Conservation (phyloP, 2,888 invertebrate genomes). For the Epicampocera succincta region DNA sequence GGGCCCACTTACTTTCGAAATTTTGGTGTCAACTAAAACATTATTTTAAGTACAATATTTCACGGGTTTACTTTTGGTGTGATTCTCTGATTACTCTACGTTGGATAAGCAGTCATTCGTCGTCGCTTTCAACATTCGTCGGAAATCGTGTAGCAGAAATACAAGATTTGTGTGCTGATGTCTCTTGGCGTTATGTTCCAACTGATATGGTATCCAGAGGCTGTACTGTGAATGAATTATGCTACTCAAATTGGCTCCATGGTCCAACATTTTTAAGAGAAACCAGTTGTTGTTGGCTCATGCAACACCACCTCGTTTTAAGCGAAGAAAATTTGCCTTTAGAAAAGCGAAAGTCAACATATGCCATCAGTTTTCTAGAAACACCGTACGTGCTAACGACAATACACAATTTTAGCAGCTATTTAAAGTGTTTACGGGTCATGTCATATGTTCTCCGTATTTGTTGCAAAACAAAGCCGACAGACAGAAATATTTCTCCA, state of each 20-base stretch:
- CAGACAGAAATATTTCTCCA: not conserved
- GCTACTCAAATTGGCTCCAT: slow-evolving; percentile 7
- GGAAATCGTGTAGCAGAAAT: slow-evolving; percentile 65
- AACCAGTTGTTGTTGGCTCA: not conserved
- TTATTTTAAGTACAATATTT: slow-evolving; percentile 2
- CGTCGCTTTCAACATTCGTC: slow-evolving; percentile 55
- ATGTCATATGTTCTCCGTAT: slow-evolving; percentile 13
- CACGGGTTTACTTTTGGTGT: slow-evolving; percentile 41
- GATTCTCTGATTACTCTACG: slow-evolving; percentile 63
- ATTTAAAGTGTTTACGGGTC: slow-evolving; percentile 7
- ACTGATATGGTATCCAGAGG: slow-evolving; percentile 58
- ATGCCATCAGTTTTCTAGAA: not conserved
- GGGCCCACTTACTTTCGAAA: slow-evolving; percentile 59
- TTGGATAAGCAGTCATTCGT: slow-evolving; percentile 59
- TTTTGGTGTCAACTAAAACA: slow-evolving; percentile 42
- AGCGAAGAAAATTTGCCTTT: slow-evolving; percentile 3
- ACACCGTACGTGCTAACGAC: not conserved
- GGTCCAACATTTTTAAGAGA: slow-evolving; percentile 15
- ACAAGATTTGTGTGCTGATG: slow-evolving; percentile 33
- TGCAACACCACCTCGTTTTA: not conserved
- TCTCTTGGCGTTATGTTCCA: slow-evolving; percentile 60
- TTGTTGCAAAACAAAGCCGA: not conserved
- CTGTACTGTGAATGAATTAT: not conserved
- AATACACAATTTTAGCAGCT: too few relatives aligned
- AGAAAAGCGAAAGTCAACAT: slow-evolving; percentile 12